phyloP scores from a whole-genome alignment of 2,797 vertebrate genomes.

The Enteromius fasciolatus region DNA sequence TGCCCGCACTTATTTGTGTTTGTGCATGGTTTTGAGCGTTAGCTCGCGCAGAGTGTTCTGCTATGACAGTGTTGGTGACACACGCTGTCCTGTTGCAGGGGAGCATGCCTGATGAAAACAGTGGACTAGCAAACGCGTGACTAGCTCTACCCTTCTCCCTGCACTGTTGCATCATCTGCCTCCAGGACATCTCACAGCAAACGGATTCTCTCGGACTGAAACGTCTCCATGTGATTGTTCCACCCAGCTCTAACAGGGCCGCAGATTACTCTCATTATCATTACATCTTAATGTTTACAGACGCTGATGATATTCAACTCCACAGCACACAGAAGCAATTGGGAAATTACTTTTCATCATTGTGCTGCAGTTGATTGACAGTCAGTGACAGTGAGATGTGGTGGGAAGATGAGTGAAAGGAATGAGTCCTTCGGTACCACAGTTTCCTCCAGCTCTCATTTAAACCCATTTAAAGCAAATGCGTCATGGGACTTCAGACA shows the following conservation, averaged over 20 bases:
- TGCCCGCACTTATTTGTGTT: conserved; percentile 27
- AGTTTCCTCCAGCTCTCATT: neutral
- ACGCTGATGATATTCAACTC: conserved; percentile 10
- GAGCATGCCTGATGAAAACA: conserved; percentile 52
- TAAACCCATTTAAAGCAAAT: conserved; percentile 29
- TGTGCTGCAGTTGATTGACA: conserved; percentile 41
- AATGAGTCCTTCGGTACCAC: neutral
- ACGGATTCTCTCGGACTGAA: conserved; percentile 44
- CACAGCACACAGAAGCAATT: neutral
- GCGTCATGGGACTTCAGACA: conserved; percentile 8
- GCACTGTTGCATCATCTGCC: conserved; percentile 59
- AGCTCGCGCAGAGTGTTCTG: conserved; percentile 30
- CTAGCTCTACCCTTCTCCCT: conserved; percentile 42
- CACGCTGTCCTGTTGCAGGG: conserved; percentile 36
- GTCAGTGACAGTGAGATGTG: conserved; percentile 20
- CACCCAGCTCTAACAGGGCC: neutral
- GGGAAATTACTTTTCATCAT: conserved; percentile 32
- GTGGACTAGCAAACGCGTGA: conserved; percentile 44
- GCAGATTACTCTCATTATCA: conserved; percentile 18
- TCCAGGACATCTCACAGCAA: conserved; percentile 53
- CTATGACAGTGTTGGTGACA: conserved; percentile 32
- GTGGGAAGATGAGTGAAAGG: conserved; percentile 22
- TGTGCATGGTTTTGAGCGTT: conserved; percentile 24
- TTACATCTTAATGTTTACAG: conserved; percentile 6
- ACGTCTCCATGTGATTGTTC: conserved; percentile 20